These are phyloP conservation scores for Crotalus viridis DNA, from an alignment of 2,113 vertebrate species.

Conservation along the genomic window DNA sequence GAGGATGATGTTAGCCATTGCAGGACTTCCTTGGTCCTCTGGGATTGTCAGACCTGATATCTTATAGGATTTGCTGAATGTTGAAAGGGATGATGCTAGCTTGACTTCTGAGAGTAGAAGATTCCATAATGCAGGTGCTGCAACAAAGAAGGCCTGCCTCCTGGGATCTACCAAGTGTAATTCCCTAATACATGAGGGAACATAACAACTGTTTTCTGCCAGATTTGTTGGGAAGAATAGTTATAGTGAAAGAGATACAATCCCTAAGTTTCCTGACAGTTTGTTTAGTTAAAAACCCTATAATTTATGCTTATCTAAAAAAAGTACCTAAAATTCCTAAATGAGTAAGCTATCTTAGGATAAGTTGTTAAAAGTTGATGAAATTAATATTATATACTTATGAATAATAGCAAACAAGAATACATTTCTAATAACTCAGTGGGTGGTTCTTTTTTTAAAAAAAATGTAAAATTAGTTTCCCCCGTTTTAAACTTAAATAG, in stretches of 20 bases:
- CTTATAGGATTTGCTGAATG: neutral
- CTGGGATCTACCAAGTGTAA: neutral
- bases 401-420: neutral
- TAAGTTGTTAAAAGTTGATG: neutral
- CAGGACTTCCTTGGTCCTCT: neutral
- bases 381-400: neutral
- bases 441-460: neutral
- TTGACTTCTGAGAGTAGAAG: neutral
- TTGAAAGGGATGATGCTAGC: neutral
- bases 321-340: neutral
- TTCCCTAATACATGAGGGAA: neutral
- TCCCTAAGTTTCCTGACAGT: neutral
- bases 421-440: neutral
- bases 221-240: neutral
- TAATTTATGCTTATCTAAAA: neutral
- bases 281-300: neutral
- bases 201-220: neutral
- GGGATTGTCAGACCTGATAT: neutral
- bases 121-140: neutral
- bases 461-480: neutral
- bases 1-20: neutral
- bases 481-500: neutral
- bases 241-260: neutral
- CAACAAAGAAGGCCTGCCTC: neutral
- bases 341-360: neutral